Evolutionary conservation across 1,140 invertebrate species (phyloP), one percentile per base, ranked within the genome.

Genomic region (Leptopilina boulardi): DNA sequence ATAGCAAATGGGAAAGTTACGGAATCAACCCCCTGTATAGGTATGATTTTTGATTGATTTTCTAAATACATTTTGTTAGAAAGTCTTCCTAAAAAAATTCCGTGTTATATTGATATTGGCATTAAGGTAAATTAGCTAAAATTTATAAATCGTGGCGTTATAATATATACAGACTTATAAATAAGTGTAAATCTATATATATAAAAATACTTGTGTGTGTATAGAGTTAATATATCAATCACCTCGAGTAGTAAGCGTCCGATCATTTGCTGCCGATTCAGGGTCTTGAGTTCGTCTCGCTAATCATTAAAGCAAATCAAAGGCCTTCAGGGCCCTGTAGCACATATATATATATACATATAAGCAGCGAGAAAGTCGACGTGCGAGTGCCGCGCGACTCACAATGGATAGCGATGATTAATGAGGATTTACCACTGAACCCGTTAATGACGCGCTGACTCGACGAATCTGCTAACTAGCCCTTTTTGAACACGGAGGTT

Each of bases 401-500:
- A 83, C 82, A 83, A 81, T 83, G 81, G 82, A 83, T 83, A 76
- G 81, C 82, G 78, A 87, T 87, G 86, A 87, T 86, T 87, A 87
- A 87, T 87, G 86, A 85, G 82, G 78, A 86, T 86, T 85, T 83
- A 83, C 80, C 80, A 83, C 80, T 83, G 81, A 80, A 81, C 80
- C 83, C 82, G 83, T 85, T 87, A 87, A 87, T 87, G 86, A 87
- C 82, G 84, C 84, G 82, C 82, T 87, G 86, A 87, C 86, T 87
- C 79, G 85, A 80, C 85, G 81, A 84, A 85, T 86, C 83, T 83
- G 83, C 85, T 87, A 87, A 87, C 85, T 86, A 87, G 83, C 81
- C 80, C 85, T 85, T 85, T 84, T 80, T n/a, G n/a, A n/a, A n/a
- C 76, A 84, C 77, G 44, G 73, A 81, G 80, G 21, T 66, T 44